phyloP scores from a whole-genome alignment of 1,140 invertebrate species.

The Saccostrea glomerata region DNA sequence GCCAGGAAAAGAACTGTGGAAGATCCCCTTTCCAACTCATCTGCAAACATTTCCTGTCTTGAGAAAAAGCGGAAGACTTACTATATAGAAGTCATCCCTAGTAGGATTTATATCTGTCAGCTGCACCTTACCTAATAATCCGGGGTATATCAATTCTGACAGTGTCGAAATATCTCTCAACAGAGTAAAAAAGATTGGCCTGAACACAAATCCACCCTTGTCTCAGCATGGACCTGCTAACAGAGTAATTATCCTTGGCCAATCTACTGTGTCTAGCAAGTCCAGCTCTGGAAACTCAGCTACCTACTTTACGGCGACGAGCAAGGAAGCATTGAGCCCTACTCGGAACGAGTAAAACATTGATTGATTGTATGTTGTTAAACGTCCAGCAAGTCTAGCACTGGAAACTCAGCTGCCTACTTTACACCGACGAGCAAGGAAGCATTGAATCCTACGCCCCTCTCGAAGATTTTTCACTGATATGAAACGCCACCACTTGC shows the following conservation, averaged over 20 bases:
- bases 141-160: conserved; percentile 30
- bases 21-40: not conserved
- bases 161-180: not conserved
- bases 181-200: not conserved
- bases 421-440: conserved; percentile 40
- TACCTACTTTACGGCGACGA: conserved; percentile 44
- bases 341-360: not conserved
- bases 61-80: conserved; percentile 22
- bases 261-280: conserved; percentile 44
- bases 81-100: conserved; percentile 44
- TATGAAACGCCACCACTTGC: no score
- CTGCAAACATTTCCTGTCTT: conserved; percentile 41
- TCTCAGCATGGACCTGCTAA: conserved; percentile 54
- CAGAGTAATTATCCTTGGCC: conserved; percentile 47
- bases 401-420: conserved; percentile 40
- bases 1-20: conserved; percentile 11
- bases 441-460: conserved; percentile 23
- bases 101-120: conserved; percentile 44
- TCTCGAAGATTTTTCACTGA: not conserved
- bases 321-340: conserved; percentile 16
- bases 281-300: conserved; percentile 44
- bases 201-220: conserved; percentile 23
- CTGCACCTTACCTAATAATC: not conserved
- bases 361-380: no score
- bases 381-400: conserved; percentile 38